A percentile compares a stretch with the other conserved stretches of the same genome.
Conservation (phyloP, 2,797 vertebrate genomes). For the Podarcis siculus region DNA sequence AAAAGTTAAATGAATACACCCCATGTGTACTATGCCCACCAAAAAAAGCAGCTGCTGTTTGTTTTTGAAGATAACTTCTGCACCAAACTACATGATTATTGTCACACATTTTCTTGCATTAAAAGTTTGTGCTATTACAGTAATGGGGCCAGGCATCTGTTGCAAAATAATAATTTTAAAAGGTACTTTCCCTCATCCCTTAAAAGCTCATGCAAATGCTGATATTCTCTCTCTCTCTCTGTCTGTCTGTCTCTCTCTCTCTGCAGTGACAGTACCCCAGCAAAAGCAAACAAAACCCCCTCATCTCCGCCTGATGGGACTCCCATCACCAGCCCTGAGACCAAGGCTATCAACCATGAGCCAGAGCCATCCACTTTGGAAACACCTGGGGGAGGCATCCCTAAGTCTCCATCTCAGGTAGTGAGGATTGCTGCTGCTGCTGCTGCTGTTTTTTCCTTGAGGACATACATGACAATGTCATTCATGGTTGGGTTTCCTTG, state of each 20-base stretch:
- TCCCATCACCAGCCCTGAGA: conserved; percentile 78
- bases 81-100: neutral
- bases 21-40: neutral
- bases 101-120: neutral
- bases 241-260: conserved; percentile 38
- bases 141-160: neutral
- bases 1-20: neutral
- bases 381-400: conserved; percentile 86
- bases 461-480: neutral
- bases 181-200: conserved; percentile 11
- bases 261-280: conserved; percentile 78
- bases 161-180: conserved; percentile 1
- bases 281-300: conserved; percentile 83
- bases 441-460: conserved; percentile 15
- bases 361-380: conserved; percentile 76
- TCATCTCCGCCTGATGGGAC: conserved; percentile 83
- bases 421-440: neutral
- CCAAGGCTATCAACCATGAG: conserved; percentile 84
- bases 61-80: neutral
- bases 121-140: neutral
- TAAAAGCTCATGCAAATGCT: neutral
- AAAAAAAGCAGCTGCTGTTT: neutral
- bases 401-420: conserved; percentile 98
- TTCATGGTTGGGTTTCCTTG: conserved; percentile 12
- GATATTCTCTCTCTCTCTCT: conserved; percentile 45